Conservation (phyloP, 2,113 vertebrate species). For the Mormoops blainvillei region DNA sequence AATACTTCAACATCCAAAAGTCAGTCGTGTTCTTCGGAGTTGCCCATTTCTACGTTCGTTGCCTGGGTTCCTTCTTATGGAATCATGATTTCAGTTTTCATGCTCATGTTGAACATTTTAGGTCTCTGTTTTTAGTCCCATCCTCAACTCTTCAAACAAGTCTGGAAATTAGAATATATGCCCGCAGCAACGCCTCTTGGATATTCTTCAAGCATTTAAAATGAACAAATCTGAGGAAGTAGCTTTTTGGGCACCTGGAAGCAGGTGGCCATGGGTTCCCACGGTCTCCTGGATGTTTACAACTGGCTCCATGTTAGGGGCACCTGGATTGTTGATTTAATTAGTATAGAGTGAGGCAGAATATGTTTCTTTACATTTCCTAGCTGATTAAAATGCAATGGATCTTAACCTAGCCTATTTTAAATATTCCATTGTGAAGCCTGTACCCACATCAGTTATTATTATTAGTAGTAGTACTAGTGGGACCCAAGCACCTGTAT, state of each 20-base stretch:
- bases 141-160: background rate
- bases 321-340: background rate
- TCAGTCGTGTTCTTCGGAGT: background rate
- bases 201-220: background rate
- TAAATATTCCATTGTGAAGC: background rate
- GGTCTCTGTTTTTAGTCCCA: background rate
- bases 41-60: background rate
- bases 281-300: background rate
- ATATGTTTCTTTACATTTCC: background rate
- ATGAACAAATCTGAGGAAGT: background rate
- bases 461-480: background rate
- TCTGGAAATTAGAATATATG: background rate
- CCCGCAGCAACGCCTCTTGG: background rate
- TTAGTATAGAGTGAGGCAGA: background rate
- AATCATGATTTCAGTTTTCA: background rate
- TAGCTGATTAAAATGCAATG: background rate
- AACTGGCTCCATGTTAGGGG: background rate
- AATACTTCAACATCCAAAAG: background rate
- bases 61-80: background rate
- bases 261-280: background rate
- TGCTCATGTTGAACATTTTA: background rate
- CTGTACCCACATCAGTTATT: background rate
- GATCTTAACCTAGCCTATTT: background rate
- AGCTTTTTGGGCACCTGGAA: background rate
- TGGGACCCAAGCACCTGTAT: background rate